Base-by-base conservation (phyloP, 1,140 invertebrate genomes). In the Zaprionus inermis region DNA sequence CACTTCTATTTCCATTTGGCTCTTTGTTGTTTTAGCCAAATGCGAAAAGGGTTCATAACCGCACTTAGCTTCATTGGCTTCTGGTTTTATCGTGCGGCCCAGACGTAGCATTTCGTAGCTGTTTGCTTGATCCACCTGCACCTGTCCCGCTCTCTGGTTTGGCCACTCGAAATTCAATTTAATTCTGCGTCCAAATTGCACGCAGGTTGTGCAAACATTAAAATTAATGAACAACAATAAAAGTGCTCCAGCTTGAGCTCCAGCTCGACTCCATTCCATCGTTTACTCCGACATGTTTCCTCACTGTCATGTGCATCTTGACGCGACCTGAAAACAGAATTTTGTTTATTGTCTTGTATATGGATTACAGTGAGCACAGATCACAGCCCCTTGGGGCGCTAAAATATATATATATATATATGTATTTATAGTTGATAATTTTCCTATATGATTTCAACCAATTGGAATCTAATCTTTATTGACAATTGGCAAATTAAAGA, bases 201-300 rank as follows among this genome's bases (percentile, higher is more conserved):
- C 79, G 74, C 82, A 86, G 83, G 83, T 88, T 86, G 83, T 67
- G 76, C 79, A 79, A 86, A 83, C 79, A 88, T 86, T 86, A 83
- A 88, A 86, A 86, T 88, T 86, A 86, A 86, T 86, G 83, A 86
- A 88, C 79, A 86, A 83, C 82, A 86, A 79, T 88, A 86, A 79
- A 86, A 64, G 69, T 56, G 75, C 70, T 72, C 44, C 11, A 67
- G 28, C 46, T 61, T 44, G 68, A 69, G 54, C 61, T 57, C 22
- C 51, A 44, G 10, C 44, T 32, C 7, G 30, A 32, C 4, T 32
- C 30, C 30, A 32, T 9, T 5, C 30, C 30, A 32, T 7, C 5
- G 30, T 7, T 18, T 49, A 10, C 44, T 20, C 20, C 44, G 16
- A 49, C 16, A 3, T 49, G 1, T 22, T 49, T 20, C 20, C n/a